Percentiles rank a stretch among this genome's conserved stretches.
phyloP scores from a whole-genome alignment of 1,140 invertebrate genomes.

The Megalopta genalis region DNA sequence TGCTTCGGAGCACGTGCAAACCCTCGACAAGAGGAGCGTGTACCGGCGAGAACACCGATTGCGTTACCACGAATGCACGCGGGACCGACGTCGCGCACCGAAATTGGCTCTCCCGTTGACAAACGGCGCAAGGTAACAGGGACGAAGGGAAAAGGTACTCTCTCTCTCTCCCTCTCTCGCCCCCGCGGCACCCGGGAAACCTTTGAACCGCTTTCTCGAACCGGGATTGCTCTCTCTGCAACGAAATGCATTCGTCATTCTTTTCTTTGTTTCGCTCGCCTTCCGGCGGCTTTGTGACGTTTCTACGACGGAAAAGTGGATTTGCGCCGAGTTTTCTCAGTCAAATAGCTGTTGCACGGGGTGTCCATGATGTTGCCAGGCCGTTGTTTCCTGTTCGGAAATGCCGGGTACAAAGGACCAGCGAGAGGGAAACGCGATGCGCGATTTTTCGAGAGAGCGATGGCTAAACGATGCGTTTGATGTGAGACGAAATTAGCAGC shows the following conservation, averaged over 20 bases:
- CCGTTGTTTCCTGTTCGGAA: too few relatives aligned
- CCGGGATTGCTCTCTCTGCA: not conserved
- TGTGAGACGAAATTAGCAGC: too few relatives aligned
- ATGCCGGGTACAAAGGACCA: too few relatives aligned
- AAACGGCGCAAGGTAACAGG: constrained; percentile 4
- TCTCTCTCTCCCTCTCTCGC: too few relatives aligned
- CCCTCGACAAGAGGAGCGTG: constrained; percentile 1
- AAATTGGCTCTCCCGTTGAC: constrained; percentile 39
- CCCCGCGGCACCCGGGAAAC: not conserved
- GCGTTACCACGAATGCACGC: constrained; percentile 32
- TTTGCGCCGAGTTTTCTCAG: too few relatives aligned
- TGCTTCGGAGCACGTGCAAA: constrained; percentile 46
- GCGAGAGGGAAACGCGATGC: too few relatives aligned
- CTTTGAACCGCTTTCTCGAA: not conserved
- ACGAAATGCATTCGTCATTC: not conserved
- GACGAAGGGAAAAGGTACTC: not conserved
- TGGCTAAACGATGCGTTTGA: too few relatives aligned
- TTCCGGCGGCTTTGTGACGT: too few relatives aligned
- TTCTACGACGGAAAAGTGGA: too few relatives aligned
- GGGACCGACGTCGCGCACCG: constrained; percentile 6
- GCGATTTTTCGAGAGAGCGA: too few relatives aligned
- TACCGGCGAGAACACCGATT: constrained; percentile 32
- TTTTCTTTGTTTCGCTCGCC: not conserved
- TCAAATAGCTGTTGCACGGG: too few relatives aligned
- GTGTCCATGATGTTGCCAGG: too few relatives aligned